phyloP scores from a whole-genome alignment of 2,888 invertebrate genomes.

The Tinea pellionella region DNA sequence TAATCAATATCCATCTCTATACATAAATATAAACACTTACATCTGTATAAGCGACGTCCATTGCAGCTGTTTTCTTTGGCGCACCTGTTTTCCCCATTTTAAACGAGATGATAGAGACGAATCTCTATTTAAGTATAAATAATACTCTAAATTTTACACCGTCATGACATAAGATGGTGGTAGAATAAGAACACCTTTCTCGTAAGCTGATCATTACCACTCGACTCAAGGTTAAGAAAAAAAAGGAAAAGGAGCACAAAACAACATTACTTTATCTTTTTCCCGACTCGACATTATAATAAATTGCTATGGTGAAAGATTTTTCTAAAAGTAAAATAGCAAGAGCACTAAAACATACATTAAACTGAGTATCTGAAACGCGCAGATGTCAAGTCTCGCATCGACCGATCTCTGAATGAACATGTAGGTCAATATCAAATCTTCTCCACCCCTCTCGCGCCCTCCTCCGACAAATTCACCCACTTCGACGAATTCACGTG shows the following conservation, averaged over 20 bases:
- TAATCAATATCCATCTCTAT: background rate
- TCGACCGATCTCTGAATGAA: slow-evolving; percentile 70
- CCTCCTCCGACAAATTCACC: slow-evolving; percentile 42
- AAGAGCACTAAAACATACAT: background rate
- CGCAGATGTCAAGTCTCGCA: slow-evolving; percentile 69
- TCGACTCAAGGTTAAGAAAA: slow-evolving; percentile 11
- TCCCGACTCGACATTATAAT: background rate
- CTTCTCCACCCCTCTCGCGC: slow-evolving; percentile 34
- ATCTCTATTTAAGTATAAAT: slow-evolving; percentile 31
- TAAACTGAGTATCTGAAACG: slow-evolving; percentile 39
- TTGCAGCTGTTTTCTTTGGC: slow-evolving; percentile 36
- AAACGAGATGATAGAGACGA: slow-evolving; percentile 19
- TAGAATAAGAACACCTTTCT: slow-evolving; percentile 28
- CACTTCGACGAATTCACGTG: slow-evolving; percentile 41
- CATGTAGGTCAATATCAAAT: slow-evolving; percentile 70
- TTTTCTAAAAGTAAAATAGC: background rate
- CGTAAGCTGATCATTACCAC: slow-evolving; percentile 36
- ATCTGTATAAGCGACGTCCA: slow-evolving; percentile 46
- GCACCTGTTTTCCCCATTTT: slow-evolving; percentile 39
- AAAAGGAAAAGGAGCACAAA: background rate
- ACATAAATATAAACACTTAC: slow-evolving; percentile 35
- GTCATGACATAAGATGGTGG: slow-evolving; percentile 29
- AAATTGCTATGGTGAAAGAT: background rate
- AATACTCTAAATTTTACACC: slow-evolving; percentile 30
- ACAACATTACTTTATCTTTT: background rate